Conservation (phyloP, 1,140 invertebrate species). For the Meloidogyne floridensis region DNA sequence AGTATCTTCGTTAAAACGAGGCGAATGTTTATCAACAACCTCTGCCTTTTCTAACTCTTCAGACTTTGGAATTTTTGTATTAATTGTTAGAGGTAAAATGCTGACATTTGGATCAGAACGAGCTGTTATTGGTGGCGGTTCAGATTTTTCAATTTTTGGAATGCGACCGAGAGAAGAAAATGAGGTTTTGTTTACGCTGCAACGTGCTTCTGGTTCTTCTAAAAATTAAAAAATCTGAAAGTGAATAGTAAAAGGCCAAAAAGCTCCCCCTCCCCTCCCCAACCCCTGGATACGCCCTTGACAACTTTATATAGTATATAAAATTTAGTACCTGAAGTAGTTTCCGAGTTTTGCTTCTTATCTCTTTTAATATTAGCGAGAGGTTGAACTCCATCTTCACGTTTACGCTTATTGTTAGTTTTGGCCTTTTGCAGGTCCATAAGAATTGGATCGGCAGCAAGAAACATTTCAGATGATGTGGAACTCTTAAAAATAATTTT, state of each 20-base stretch:
- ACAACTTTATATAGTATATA: too few relatives aligned
- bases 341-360: constrained; percentile 10
- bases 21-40: neutral
- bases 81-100: neutral
- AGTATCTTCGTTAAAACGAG: neutral
- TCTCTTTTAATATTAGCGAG: constrained; percentile 1
- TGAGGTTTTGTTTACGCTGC: neutral
- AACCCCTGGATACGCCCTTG: too few relatives aligned
- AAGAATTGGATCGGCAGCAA: constrained; percentile 43
- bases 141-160: neutral
- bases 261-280: too few relatives aligned
- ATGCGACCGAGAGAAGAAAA: constrained; percentile 1
- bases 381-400: neutral
- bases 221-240: too few relatives aligned
- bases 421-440: constrained; percentile 34
- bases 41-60: neutral
- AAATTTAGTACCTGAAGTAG: too few relatives aligned
- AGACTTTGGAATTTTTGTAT: neutral
- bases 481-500: constrained; percentile 9
- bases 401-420: neutral
- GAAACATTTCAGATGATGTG: constrained; percentile 15
- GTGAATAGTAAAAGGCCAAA: too few relatives aligned
- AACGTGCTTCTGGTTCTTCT: neutral
- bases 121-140: neutral
- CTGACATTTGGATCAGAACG: neutral